Percentiles rank a stretch among this genome's conserved stretches.
phyloP scores from a whole-genome alignment of 2,888 invertebrate species.

The Hydrotaea diabolus region DNA sequence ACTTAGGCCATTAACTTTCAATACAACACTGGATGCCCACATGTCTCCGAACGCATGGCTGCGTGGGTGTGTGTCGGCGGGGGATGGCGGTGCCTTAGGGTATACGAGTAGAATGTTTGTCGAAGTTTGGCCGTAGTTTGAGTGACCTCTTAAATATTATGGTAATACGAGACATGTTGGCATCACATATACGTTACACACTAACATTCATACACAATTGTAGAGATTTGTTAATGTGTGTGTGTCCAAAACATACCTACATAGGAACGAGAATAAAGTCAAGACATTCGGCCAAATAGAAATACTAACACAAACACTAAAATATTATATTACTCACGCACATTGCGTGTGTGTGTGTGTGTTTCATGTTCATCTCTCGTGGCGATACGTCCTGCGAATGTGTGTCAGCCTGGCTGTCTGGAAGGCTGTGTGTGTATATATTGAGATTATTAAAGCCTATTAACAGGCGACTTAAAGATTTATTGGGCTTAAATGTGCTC shows the following conservation, averaged over 20 bases:
- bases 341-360: background rate
- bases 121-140: background rate
- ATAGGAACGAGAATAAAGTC: no score
- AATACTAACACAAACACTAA: background rate
- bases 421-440: background rate
- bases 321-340: background rate
- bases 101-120: slow-evolving; percentile 11
- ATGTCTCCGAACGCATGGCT: background rate
- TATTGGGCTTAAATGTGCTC: background rate
- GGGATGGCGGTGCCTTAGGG: slow-evolving; percentile 7
- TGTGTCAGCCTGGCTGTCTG: background rate
- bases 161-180: slow-evolving; percentile 54
- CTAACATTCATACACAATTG: background rate
- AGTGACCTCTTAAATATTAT: slow-evolving; percentile 52
- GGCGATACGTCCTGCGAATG: background rate
- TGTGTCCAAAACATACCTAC: background rate
- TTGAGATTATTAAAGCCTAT: slow-evolving; percentile 37
- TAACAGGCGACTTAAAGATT: slow-evolving; percentile 46
- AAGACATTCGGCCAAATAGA: background rate
- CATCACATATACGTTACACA: slow-evolving; percentile 33
- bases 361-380: background rate
- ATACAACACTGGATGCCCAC: background rate
- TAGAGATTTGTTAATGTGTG: no score
- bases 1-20: slow-evolving; percentile 18
- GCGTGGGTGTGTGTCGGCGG: background rate